phyloP scores from a whole-genome alignment of 2,888 invertebrate genomes.

The Esperia sulphurella region DNA sequence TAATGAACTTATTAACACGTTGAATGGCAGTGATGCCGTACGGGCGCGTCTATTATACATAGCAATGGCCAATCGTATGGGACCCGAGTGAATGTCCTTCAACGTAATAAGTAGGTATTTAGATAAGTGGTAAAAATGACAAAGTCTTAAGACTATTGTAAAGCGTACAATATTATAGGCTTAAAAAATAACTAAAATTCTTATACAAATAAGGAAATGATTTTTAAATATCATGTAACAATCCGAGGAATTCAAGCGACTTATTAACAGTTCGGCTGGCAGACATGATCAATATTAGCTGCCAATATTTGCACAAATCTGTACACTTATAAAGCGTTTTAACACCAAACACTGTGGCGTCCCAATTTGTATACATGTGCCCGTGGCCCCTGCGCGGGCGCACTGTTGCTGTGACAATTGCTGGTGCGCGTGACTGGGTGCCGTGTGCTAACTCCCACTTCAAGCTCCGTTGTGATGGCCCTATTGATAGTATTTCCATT shows the following conservation, averaged over 20 bases:
- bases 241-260: conserved; percentile 40
- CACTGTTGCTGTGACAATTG: conserved; percentile 1
- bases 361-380: conserved; percentile 50
- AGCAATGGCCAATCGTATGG: too few species aligned
- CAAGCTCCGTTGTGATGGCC: conserved; percentile 7
- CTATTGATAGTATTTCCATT: conserved; percentile 10
- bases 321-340: conserved; percentile 65
- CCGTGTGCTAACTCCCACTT: conserved; percentile 1
- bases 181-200: not conserved
- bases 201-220: conserved; percentile 27
- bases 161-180: not conserved
- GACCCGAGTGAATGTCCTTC: too few species aligned
- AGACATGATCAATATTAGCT: conserved; percentile 62
- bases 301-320: conserved; percentile 63
- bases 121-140: too few species aligned
- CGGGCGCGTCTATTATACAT: too few species aligned
- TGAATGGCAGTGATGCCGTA: too few species aligned
- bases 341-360: conserved; percentile 61
- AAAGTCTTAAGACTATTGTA: too few species aligned
- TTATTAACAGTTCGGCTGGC: conserved; percentile 50
- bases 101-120: too few species aligned
- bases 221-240: conserved; percentile 34
- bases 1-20: too few species aligned
- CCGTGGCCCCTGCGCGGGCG: conserved; percentile 22
- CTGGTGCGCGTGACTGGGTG: conserved; percentile 14